phyloP scores from a whole-genome alignment of 2,113 vertebrate genomes.

The Struthio camelus region DNA sequence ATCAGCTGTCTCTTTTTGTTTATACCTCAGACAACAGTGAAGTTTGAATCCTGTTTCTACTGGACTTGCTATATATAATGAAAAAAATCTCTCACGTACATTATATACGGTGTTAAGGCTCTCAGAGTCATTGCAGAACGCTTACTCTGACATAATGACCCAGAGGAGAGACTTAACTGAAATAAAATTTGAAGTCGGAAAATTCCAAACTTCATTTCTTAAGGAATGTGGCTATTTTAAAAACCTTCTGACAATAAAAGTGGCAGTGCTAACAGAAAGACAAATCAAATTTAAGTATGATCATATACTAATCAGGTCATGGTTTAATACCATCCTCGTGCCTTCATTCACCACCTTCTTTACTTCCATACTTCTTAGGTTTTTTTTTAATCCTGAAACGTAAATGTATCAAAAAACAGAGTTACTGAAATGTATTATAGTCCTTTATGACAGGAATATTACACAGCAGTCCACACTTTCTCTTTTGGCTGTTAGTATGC shows the following conservation, averaged over 20 bases:
- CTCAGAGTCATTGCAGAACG: background rate
- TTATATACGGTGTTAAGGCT: background rate
- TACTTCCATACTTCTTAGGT: background rate
- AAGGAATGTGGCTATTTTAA: background rate
- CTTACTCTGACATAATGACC: background rate
- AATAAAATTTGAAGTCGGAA: background rate
- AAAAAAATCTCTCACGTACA: background rate
- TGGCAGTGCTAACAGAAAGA: background rate
- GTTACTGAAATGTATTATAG: background rate
- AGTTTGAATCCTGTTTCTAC: background rate
- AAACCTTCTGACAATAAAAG: background rate
- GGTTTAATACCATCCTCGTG: rapidly evolving
- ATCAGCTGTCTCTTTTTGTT: background rate
- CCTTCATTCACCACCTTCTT: background rate
- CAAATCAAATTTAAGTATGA: background rate
- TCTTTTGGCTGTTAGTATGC: background rate
- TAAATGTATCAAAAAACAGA: background rate
- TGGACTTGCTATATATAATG: background rate
- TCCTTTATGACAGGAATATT: background rate
- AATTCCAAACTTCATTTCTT: background rate
- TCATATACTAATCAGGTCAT: background rate
- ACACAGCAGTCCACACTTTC: background rate
- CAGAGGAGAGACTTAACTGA: background rate
- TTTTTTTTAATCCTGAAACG: too few species aligned
- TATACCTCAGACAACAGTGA: background rate